phyloP scores from a whole-genome alignment of 64 coral and sea anemone species.

The Trachythela sp. region DNA sequence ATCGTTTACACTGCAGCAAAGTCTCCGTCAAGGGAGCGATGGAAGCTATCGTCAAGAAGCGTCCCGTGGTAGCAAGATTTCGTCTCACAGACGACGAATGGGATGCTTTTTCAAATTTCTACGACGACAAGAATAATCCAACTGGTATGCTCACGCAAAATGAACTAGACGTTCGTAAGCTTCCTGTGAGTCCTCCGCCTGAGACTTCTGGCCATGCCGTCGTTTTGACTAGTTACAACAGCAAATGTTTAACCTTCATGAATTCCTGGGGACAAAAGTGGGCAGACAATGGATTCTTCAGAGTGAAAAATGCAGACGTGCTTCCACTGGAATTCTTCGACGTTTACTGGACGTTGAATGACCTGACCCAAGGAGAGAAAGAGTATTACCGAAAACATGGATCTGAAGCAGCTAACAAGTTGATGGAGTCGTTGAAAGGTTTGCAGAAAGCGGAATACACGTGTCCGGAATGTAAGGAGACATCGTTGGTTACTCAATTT shows the following conservation, averaged over 20 bases:
- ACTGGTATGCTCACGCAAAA: not conserved
- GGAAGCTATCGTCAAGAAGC: not conserved
- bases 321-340: slow-evolving; percentile 32
- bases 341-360: slow-evolving; percentile 22
- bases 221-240: slow-evolving; percentile 16
- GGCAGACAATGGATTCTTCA: slow-evolving; percentile 45
- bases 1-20: slow-evolving; percentile 21
- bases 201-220: slow-evolving; percentile 5
- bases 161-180: no score
- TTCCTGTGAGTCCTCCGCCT: not conserved
- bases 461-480: slow-evolving; percentile 3
- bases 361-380: not conserved
- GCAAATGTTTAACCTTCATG: slow-evolving; percentile 24
- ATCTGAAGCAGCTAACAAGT: not conserved
- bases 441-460: not conserved
- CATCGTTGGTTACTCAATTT: slow-evolving; percentile 24
- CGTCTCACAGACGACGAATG: slow-evolving; percentile 24
- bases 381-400: not conserved
- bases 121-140: not conserved
- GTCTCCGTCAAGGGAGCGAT: slow-evolving; percentile 5
- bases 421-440: not conserved
- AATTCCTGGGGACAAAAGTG: slow-evolving; percentile 28
- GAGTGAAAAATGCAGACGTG: slow-evolving; percentile 34
- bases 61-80: slow-evolving; percentile 36
- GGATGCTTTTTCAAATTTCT: slow-evolving; percentile 3